A percentile compares a stretch with the other conserved stretches of the same genome.
These are phyloP conservation scores for Idris sp. DNA, from an alignment of 1,140 invertebrate genomes.

Conservation along the genomic window DNA sequence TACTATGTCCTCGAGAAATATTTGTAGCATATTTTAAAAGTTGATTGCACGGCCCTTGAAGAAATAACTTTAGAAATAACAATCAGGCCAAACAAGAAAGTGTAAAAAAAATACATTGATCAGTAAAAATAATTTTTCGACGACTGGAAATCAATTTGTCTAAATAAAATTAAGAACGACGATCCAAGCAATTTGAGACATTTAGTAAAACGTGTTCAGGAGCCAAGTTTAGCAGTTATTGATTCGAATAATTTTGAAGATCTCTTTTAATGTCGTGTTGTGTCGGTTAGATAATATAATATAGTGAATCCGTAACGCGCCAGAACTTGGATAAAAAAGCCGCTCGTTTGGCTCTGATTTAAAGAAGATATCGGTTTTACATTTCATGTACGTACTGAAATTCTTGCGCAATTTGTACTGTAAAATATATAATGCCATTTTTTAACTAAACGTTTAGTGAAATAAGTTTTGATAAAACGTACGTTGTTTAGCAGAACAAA, in stretches of 20 bases:
- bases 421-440: conserved; percentile 46
- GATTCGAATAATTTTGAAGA: conserved; percentile 14
- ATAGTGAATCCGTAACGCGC: conserved; percentile 48
- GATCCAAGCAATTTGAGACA: too few relatives aligned
- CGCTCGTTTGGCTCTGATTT: conserved; percentile 57
- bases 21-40: conserved; percentile 32
- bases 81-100: too few relatives aligned
- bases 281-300: conserved; percentile 47
- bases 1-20: conserved; percentile 3
- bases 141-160: too few relatives aligned
- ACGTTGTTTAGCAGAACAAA: neutral
- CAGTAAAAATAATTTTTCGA: too few relatives aligned
- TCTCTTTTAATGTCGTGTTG: conserved; percentile 24
- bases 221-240: conserved; percentile 9
- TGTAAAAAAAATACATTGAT: neutral
- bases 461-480: conserved; percentile 37
- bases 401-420: conserved; percentile 46
- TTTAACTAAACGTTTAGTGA: conserved; percentile 26
- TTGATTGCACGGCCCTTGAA: conserved; percentile 16
- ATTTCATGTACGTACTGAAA: conserved; percentile 47
- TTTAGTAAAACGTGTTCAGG: neutral
- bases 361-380: conserved; percentile 52
- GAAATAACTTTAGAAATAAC: too few relatives aligned
- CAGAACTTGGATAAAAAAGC: conserved; percentile 52
- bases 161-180: too few relatives aligned